phyloP scores from a whole-genome alignment of 2,888 invertebrate species.

The Meliscaeva auricollis region DNA sequence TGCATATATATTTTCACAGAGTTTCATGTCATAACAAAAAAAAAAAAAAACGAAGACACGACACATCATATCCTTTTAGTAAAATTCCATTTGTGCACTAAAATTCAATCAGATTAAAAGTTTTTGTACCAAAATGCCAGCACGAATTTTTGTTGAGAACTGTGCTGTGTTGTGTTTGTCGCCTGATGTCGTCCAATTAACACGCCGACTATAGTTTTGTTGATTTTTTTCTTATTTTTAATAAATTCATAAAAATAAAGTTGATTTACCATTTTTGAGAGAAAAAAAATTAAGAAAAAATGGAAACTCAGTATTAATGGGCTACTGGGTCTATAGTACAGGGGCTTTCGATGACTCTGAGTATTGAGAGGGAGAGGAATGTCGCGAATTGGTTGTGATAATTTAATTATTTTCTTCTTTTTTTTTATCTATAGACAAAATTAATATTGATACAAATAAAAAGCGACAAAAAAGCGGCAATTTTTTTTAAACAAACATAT shows the following conservation, averaged over 20 bases:
- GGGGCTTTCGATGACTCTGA: too few species aligned
- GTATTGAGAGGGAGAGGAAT: too few species aligned
- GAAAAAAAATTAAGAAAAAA: constrained; percentile 3
- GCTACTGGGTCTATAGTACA: constrained; percentile 12
- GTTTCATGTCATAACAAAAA: neutral
- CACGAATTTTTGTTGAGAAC: constrained; percentile 35
- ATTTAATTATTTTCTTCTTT: too few species aligned
- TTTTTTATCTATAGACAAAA: too few species aligned
- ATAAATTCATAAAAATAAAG: constrained; percentile 48
- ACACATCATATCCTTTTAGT: constrained; percentile 52
- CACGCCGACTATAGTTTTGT: constrained; percentile 22
- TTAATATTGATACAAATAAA: too few species aligned
- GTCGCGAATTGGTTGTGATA: too few species aligned
- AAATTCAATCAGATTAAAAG: constrained; percentile 58
- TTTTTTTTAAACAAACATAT: too few species aligned
- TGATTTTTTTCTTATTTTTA: constrained; percentile 32
- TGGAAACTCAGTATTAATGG: neutral
- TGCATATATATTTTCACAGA: neutral
- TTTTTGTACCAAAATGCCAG: constrained; percentile 32
- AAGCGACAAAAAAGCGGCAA: too few species aligned
- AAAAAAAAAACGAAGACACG: neutral
- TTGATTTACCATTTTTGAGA: constrained; percentile 57
- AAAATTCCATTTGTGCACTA: constrained; percentile 52
- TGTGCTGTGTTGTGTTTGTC: constrained; percentile 25
- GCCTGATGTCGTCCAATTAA: constrained; percentile 59